Evolutionary conservation across 2,888 invertebrate genomes (phyloP).

Genomic region (Didymodactylos carnosus): DNA sequence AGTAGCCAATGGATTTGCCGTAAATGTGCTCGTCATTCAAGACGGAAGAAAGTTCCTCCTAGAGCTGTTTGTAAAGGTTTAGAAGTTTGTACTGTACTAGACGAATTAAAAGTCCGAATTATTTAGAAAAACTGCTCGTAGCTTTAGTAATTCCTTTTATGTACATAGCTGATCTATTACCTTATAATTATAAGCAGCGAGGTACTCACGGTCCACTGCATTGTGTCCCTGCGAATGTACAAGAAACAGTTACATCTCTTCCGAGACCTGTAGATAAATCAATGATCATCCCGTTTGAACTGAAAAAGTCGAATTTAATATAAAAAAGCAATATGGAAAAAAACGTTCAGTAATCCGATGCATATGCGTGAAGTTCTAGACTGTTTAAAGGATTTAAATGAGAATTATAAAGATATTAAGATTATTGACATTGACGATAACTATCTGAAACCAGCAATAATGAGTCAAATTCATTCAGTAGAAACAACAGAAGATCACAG

Average conservation of each 20-base stretch:
- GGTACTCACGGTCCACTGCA: background rate
- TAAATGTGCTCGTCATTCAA: too few relatives aligned
- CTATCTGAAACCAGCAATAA: background rate
- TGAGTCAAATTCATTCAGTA: too few relatives aligned
- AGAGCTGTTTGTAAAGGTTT: too few relatives aligned
- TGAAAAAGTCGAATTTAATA: conserved; percentile 19
- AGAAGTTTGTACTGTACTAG: too few relatives aligned
- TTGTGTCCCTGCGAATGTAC: conserved; percentile 18
- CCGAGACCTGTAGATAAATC: conserved; percentile 19
- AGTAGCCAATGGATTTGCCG: too few relatives aligned
- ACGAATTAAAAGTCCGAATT: background rate
- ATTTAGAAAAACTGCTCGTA: background rate
- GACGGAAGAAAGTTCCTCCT: too few relatives aligned
- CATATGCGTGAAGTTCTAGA: background rate
- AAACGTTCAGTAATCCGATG: background rate
- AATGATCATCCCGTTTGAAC: conserved; percentile 21
- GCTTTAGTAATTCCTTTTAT: background rate
- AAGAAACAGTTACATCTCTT: conserved; percentile 17
- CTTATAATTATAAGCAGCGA: too few relatives aligned
- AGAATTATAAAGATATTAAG: conserved; percentile 14
- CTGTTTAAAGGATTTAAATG: conserved; percentile 10
- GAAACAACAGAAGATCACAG: background rate
- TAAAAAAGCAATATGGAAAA: background rate
- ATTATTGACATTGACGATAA: conserved; percentile 20
- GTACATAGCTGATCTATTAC: background rate